Conservation (phyloP, 2,888 invertebrate genomes). For the Dendrolimus houi region DNA sequence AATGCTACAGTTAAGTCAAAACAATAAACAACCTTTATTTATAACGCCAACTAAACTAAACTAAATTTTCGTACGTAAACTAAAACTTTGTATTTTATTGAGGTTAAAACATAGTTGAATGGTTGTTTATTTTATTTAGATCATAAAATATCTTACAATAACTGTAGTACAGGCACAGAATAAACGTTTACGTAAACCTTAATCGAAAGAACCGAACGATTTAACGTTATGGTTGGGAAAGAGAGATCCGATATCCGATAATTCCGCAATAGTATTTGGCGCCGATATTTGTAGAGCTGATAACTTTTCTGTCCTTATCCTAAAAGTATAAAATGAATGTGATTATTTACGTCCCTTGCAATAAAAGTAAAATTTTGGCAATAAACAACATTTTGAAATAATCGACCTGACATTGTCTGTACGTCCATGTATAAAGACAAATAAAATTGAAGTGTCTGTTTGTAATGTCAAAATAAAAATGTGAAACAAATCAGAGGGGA, state of each 20-base stretch:
- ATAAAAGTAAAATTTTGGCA: too few relatives aligned
- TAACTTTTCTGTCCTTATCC: background rate
- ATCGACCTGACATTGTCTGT: too few relatives aligned
- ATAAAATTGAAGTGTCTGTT: too few relatives aligned
- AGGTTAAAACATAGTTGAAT: background rate
- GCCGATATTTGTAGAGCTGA: background rate
- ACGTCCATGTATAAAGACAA: too few relatives aligned
- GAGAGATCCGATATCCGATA: background rate
- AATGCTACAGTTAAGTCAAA: too few relatives aligned
- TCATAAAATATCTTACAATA: slow-evolving; percentile 2
- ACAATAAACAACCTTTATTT: too few relatives aligned
- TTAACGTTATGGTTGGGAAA: background rate
- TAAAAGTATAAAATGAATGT: background rate
- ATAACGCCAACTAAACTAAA: background rate
- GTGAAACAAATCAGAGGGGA: too few relatives aligned
- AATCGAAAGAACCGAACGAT: background rate
- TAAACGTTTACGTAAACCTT: slow-evolving; percentile 8
- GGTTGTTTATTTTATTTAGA: background rate
- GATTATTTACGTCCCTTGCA: too few relatives aligned
- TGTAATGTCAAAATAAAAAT: too few relatives aligned
- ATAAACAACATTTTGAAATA: too few relatives aligned
- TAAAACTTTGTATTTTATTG: background rate
- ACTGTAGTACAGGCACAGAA: background rate
- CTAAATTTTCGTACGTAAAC: background rate
- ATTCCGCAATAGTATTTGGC: background rate